Evolutionary conservation across 2,797 vertebrate genomes (phyloP), one percentile per base, ranked within the genome.

Genomic region (Lutjanus campechanus): DNA sequence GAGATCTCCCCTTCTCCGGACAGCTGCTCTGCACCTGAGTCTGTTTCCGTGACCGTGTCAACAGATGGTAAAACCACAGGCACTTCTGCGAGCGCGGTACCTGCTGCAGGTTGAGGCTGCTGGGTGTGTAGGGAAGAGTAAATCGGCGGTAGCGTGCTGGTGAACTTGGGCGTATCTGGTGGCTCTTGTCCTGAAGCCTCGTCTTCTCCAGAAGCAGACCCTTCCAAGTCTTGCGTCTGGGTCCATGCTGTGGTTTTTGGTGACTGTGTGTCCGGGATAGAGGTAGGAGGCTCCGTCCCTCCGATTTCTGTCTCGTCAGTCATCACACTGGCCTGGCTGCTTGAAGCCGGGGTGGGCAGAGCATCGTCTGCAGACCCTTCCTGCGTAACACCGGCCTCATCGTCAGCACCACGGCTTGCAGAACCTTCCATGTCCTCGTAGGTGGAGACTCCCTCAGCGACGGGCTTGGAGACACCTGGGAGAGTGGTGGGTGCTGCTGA

Each of bases 281-380:
- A 54, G 8, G 91, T 81, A 0, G 93, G 63, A 0, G 65, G 79
- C 81, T 95, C 95, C 0, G 83, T 86, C 15, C 89, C 93, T 7
- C 74, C 88, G 1, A 93, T 81, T 79, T 95, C 94, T 0, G 93
- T 88, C 85, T 95, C 93, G 2, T 95, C 93, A 0, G 93, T 95
- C 81, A 65, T 89, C 65, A 83, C 69, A 0, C 13, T 43, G 3
- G 66, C 0, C 51, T 2, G 84, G 25, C 47, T 43, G 10, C 11
- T 59, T 9, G 88, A 36, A 16, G 85, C 43, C 0, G 54, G 22
- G 62, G 92, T 87, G 62, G 89, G 56, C 50, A 46, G 12, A 58
- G 85, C 51, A 0, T 90, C 91, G 41, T 94, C 92, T 25, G 90
- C 92, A 11, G 90, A 96, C 54, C 87, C 95, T 75, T 95, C 96